phyloP scores from a whole-genome alignment of 2,113 vertebrate species.

The Zosterops borbonicus region DNA sequence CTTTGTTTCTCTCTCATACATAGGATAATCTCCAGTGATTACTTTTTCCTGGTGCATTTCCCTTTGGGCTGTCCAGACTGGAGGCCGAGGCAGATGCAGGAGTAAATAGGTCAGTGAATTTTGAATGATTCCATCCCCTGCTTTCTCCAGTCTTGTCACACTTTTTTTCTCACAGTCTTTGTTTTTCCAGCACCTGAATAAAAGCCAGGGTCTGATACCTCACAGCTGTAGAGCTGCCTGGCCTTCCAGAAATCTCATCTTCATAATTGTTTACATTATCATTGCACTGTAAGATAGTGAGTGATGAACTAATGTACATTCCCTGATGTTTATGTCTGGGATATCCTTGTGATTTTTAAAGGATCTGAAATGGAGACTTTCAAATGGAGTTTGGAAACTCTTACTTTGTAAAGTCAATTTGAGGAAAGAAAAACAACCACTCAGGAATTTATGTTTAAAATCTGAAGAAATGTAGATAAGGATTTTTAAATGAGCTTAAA shows the following conservation, averaged over 20 bases:
- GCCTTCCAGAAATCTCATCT: not conserved
- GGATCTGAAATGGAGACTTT: not conserved
- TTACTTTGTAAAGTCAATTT: not conserved
- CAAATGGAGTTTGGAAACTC: not conserved
- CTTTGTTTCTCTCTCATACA: not conserved
- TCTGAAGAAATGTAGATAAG: not conserved
- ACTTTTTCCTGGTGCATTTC: constrained; percentile 41
- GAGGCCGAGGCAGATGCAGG: not conserved
- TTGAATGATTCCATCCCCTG: not conserved
- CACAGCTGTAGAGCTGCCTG: constrained; percentile 13
- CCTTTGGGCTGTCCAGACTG: not conserved
- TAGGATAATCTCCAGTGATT: constrained; percentile 30
- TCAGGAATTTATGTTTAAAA: not conserved
- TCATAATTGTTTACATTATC: not conserved
- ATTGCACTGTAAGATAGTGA: not conserved
- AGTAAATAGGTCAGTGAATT: constrained; percentile 34
- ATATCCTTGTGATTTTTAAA: not conserved
- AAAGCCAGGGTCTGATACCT: constrained; percentile 22
- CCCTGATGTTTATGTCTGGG: not conserved
- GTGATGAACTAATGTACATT: not conserved
- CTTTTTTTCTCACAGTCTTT: not conserved
- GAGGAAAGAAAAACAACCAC: not conserved
- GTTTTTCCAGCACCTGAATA: constrained; percentile 20
- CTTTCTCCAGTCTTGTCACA: not conserved
- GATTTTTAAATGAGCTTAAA: not conserved